These are phyloP conservation scores for Apodemia duryi DNA, from an alignment of 2,888 invertebrate species.

Conservation along the genomic window DNA sequence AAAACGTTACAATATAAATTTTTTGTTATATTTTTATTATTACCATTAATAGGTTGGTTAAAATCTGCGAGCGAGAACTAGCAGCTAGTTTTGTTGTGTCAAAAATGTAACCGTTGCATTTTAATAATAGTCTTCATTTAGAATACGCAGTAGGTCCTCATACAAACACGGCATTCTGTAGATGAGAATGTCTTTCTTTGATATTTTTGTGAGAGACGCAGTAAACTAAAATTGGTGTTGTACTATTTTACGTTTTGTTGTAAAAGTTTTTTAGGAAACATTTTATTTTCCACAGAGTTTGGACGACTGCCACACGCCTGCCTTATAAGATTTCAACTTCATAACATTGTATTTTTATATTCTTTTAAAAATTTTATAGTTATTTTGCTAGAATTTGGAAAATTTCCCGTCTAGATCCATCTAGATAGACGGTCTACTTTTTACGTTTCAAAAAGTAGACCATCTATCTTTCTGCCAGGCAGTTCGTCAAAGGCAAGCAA, in stretches of 20 bases:
- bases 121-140: not conserved
- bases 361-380: not conserved
- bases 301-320: not conserved
- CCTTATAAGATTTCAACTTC: not conserved
- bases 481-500: too few relatives aligned
- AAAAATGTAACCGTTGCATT: not conserved
- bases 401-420: too few relatives aligned
- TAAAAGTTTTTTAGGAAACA: not conserved
- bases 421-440: too few relatives aligned
- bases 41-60: too few relatives aligned
- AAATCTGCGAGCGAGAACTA: too few relatives aligned
- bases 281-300: not conserved
- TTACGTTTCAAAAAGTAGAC: too few relatives aligned
- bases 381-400: too few relatives aligned
- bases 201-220: not conserved
- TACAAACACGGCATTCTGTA: not conserved
- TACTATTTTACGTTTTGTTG: not conserved
- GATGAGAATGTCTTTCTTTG: not conserved
- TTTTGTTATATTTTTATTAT: too few relatives aligned
- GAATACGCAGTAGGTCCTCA: not conserved
- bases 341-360: not conserved
- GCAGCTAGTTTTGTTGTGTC: not conserved
- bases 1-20: too few relatives aligned
- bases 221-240: not conserved
- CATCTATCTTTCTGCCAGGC: too few relatives aligned